phyloP scores from a whole-genome alignment of 2,797 vertebrate genomes.

The Poeciliopsis turneri region DNA sequence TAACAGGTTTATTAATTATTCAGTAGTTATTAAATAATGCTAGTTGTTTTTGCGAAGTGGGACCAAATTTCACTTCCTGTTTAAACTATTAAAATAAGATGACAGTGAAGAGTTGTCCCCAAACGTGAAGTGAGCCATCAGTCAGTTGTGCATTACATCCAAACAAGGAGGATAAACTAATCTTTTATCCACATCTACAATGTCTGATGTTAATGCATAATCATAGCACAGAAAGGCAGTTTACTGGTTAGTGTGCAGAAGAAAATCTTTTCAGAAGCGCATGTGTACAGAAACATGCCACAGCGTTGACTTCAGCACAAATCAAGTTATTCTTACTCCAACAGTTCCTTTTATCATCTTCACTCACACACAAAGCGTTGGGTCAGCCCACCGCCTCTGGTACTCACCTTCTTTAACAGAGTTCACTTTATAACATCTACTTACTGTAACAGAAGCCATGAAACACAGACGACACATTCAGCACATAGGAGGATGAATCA shows the following conservation, averaged over 20 bases:
- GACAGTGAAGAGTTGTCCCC: neutral
- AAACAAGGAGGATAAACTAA: neutral
- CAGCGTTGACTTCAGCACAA: neutral
- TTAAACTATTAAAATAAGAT: neutral
- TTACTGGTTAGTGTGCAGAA: neutral
- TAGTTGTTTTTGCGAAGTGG: neutral
- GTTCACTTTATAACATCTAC: neutral
- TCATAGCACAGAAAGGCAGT: neutral
- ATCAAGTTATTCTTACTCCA: neutral
- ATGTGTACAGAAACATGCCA: neutral
- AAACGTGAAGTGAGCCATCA: neutral
- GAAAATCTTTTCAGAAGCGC: neutral
- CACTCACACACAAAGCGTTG: slow-evolving; percentile 3
- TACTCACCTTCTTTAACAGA: slow-evolving; percentile 13
- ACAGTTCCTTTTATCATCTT: neutral
- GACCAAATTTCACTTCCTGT: neutral
- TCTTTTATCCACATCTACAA: neutral
- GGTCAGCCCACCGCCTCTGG: slow-evolving; percentile 1
- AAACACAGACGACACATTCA: slow-evolving; percentile 30
- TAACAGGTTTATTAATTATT: slow-evolving; percentile 2
- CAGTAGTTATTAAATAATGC: neutral
- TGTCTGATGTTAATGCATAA: neutral
- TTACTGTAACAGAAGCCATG: slow-evolving; percentile 14
- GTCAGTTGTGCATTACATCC: neutral
- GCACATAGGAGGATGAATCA: slow-evolving; percentile 36